Evolutionary conservation across 1,140 invertebrate genomes (phyloP).

Genomic region (Ctenoplectra terminalis): DNA sequence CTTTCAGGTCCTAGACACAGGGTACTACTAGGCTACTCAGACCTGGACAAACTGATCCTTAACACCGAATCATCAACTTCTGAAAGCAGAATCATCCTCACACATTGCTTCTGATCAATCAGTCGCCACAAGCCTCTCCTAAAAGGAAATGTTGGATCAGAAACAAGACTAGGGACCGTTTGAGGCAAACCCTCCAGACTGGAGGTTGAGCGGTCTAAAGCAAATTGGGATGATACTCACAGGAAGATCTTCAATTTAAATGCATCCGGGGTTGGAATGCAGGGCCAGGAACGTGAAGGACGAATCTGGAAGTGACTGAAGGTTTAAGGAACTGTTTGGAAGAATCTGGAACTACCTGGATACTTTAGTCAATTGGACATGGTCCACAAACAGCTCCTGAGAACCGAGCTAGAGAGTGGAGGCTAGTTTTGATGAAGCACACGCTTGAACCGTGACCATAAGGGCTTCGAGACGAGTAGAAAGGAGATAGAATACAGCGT

Average conservation of each 20-base stretch:
- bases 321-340: no score
- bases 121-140: no score
- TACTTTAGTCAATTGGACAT: conserved; percentile 70
- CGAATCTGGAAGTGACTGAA: neutral
- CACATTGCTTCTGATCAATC: neutral
- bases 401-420: conserved; percentile 45
- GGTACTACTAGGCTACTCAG: neutral
- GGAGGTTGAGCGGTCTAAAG: no score
- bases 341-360: neutral
- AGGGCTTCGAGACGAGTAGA: neutral
- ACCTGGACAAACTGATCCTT: neutral
- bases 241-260: neutral
- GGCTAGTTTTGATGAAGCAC: conserved; percentile 56
- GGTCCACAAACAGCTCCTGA: conserved; percentile 77
- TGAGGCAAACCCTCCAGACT: no score
- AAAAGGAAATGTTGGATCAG: neutral
- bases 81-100: neutral
- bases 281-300: neutral
- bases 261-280: neutral
- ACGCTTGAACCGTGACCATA: conserved; percentile 53
- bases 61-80: neutral
- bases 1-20: neutral
- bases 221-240: neutral
- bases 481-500: conserved; percentile 28
- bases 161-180: no score